These are phyloP conservation scores for Tokudaia tokunoshimensis DNA, from an alignment of 2,797 vertebrate genomes.

Conservation along the genomic window DNA sequence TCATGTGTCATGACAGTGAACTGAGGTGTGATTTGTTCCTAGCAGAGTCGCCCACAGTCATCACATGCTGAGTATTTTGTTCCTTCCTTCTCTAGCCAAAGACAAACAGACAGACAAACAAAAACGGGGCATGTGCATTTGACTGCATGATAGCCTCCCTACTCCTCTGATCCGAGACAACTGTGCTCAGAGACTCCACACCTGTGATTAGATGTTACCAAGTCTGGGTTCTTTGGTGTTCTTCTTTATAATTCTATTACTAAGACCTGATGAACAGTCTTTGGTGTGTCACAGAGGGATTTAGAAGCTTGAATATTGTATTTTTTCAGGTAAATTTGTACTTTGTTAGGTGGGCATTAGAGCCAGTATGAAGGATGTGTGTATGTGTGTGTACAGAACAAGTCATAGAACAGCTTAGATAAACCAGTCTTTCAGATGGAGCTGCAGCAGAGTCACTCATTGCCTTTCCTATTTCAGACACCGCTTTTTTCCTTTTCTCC, in stretches of 20 bases:
- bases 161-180: slow-evolving; percentile 14
- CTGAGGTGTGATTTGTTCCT: slow-evolving; percentile 39
- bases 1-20: slow-evolving; percentile 10
- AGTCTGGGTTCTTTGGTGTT: neutral
- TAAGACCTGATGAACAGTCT: neutral
- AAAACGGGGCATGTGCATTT: neutral
- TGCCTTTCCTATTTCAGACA: slow-evolving; percentile 47
- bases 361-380: neutral
- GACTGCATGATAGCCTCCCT: neutral
- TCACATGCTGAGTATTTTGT: slow-evolving; percentile 42
- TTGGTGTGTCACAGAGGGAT: slow-evolving; percentile 50
- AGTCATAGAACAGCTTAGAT: neutral
- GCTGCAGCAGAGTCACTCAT: neutral
- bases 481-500: neutral
- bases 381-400: neutral
- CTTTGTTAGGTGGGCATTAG: neutral
- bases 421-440: neutral
- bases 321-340: slow-evolving; percentile 3
- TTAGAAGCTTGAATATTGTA: slow-evolving; percentile 6
- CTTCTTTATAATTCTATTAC: slow-evolving; percentile 37
- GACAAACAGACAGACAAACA: neutral
- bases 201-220: slow-evolving; percentile 3
- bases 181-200: neutral
- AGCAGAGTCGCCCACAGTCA: slow-evolving; percentile 3
- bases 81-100: neutral